A percentile compares a stretch with the other conserved stretches of the same genome.
Conservation (phyloP, 2,888 invertebrate species). For the Diarsia rubi region DNA sequence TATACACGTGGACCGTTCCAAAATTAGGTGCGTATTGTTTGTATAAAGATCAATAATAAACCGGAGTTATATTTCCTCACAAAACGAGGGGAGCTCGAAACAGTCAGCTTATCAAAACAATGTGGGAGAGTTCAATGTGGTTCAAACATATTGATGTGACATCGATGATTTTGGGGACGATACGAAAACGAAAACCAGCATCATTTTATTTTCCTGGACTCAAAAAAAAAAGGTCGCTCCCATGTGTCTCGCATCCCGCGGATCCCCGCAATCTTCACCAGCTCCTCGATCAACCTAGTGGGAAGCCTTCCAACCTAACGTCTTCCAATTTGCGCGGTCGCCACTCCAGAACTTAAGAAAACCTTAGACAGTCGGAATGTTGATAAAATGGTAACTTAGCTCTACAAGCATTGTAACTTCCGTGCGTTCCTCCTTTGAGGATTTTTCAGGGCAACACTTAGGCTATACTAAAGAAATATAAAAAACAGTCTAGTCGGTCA, state of each 20-base stretch:
- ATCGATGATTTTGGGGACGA: not conserved
- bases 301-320: too few species aligned
- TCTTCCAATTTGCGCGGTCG: too few species aligned
- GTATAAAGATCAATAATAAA: not conserved
- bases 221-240: too few species aligned
- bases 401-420: not conserved
- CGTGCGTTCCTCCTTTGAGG: not conserved
- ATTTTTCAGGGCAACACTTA: not conserved
- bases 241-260: too few species aligned
- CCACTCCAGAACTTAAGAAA: too few species aligned
- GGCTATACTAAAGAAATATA: too few species aligned
- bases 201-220: too few species aligned
- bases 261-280: too few species aligned
- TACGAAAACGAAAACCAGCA: too few species aligned
- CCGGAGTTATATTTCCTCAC: constrained; percentile 9
- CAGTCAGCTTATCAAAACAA: constrained; percentile 15
- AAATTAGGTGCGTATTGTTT: constrained; percentile 10
- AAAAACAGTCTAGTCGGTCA: too few species aligned
- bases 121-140: not conserved
- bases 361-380: not conserved
- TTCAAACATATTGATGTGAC: not conserved
- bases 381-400: not conserved
- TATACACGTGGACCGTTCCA: not conserved
- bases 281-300: too few species aligned
- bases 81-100: not conserved